Evolutionary conservation across 2,888 invertebrate genomes (phyloP), one percentile per base, ranked within the genome.

Genomic region (Sphinx pinastri): DNA sequence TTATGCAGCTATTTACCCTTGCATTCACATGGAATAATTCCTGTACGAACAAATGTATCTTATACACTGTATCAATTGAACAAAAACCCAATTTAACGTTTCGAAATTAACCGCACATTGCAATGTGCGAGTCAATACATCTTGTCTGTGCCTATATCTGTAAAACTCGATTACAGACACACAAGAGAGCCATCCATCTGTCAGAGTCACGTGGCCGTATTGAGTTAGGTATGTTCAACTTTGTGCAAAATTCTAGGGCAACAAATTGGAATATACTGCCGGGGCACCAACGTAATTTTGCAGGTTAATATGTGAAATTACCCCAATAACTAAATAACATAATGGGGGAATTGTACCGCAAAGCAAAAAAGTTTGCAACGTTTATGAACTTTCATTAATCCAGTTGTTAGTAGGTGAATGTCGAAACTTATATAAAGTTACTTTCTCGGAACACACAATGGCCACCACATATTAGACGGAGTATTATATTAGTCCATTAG

Each of bases 401-500:
- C 77, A 78, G 80, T 78, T 77, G 75, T 77, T 75, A 76, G 76
- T 75, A 71, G 68, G 59, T 69, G 52, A 51, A 57, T 19, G 51
- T 51, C 55, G 66, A 72, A 80, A 79, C 73, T 81, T 77, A 69
- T 70, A 70, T 67, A 72, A 78, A 79, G 79, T 76, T 81, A 82
- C 76, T 81, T 84, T 71, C 75, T 69, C 73, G 69, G 79, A 60
- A 72, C 71, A 75, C 73, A 79, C 78, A 83, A 81, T 81, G 80
- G 79, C 78, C 77, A 73, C 77, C 76, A 77, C 80, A 82, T 82
- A 80, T 83, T 78, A 84, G 74, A 81, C 77, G 77, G 79, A 80
- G 83, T 79, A 85, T 84, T 81, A 87, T 86, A 85, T 87, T 84
- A 87, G 84, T 89, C 90, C 92, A 93, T 93, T 92, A 93, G 90